Evolutionary conservation across 2,113 vertebrate species (phyloP).

Genomic region (Planiliza haematocheilus): DNA sequence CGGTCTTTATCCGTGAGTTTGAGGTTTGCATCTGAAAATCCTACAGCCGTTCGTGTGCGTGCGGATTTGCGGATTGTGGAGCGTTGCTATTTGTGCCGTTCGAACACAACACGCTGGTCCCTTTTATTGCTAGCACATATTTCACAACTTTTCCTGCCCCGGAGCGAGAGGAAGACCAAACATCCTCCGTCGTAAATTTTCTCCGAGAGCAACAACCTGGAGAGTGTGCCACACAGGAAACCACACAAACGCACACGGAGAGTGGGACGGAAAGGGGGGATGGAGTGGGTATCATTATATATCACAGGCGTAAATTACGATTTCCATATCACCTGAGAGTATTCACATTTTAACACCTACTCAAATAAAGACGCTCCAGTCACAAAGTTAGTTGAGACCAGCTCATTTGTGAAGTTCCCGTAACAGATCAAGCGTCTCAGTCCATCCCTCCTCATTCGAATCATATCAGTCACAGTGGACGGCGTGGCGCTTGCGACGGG

Average conservation of each 20-base stretch:
- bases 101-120: slow-evolving; percentile 69
- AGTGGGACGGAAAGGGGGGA: slow-evolving; percentile 6
- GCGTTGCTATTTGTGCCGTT: slow-evolving; percentile 61
- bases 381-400: background rate
- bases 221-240: slow-evolving; percentile 70
- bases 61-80: slow-evolving; percentile 18
- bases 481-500: slow-evolving; percentile 26
- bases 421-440: slow-evolving; percentile 2
- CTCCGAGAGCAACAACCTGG: slow-evolving; percentile 59
- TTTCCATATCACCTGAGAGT: slow-evolving; percentile 16
- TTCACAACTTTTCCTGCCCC: slow-evolving; percentile 79
- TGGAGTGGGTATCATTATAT: slow-evolving; percentile 18
- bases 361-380: slow-evolving; percentile 10
- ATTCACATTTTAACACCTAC: slow-evolving; percentile 2
- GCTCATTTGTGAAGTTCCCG: background rate
- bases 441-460: slow-evolving; percentile 1
- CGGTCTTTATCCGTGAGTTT: slow-evolving; percentile 23
- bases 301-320: slow-evolving; percentile 35
- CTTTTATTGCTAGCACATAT: slow-evolving; percentile 81
- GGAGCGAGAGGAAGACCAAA: slow-evolving; percentile 74
- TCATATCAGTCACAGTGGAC: slow-evolving; percentile 43
- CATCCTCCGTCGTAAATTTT: slow-evolving; percentile 77
- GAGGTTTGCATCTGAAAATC: background rate
- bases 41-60: slow-evolving; percentile 5
- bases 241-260: slow-evolving; percentile 12